phyloP scores from a whole-genome alignment of 2,113 vertebrate genomes.

The Perccottus glenii region DNA sequence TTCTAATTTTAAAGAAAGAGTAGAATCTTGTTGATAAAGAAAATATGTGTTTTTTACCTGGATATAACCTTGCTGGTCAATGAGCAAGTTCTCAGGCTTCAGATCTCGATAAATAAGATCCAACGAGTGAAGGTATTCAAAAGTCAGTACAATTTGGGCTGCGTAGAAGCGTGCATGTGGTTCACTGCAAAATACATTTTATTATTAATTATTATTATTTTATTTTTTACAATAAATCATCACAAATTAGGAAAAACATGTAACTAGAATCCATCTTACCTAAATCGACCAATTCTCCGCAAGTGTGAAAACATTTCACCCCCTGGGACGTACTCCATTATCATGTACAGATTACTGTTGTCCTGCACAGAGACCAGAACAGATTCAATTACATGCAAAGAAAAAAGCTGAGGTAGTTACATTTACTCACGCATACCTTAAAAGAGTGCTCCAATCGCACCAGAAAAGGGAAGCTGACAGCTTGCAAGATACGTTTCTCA shows the following conservation, averaged over 20 bases:
- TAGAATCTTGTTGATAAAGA: not conserved
- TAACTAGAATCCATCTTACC: slow-evolving; percentile 63
- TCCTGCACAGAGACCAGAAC: slow-evolving; percentile 73
- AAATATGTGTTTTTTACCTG: slow-evolving; percentile 71
- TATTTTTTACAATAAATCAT: slow-evolving; percentile 23
- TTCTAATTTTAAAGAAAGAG: not conserved
- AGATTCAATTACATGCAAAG: not conserved
- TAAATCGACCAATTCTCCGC: slow-evolving; percentile 92
- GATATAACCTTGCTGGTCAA: slow-evolving; percentile 94
- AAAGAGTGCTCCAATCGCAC: slow-evolving; percentile 92
- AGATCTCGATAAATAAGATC: slow-evolving; percentile 96
- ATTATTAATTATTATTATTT: not conserved
- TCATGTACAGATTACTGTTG: slow-evolving; percentile 92
- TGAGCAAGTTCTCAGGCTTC: slow-evolving; percentile 94
- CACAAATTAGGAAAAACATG: not conserved
- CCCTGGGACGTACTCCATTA: slow-evolving; percentile 93
- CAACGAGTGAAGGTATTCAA: slow-evolving; percentile 94
- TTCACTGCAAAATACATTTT: slow-evolving; percentile 76
- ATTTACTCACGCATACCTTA: slow-evolving; percentile 77
- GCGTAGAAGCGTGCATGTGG: slow-evolving; percentile 94
- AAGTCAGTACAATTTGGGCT: slow-evolving; percentile 94
- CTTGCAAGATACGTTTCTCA: slow-evolving; percentile 93
- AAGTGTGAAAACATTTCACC: slow-evolving; percentile 95
- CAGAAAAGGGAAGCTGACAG: slow-evolving; percentile 92
- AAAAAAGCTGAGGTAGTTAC: not conserved